Evolutionary conservation across 2,888 invertebrate species (phyloP), one percentile per base, ranked within the genome.

Genomic region (Himalopsyche anomala): DNA sequence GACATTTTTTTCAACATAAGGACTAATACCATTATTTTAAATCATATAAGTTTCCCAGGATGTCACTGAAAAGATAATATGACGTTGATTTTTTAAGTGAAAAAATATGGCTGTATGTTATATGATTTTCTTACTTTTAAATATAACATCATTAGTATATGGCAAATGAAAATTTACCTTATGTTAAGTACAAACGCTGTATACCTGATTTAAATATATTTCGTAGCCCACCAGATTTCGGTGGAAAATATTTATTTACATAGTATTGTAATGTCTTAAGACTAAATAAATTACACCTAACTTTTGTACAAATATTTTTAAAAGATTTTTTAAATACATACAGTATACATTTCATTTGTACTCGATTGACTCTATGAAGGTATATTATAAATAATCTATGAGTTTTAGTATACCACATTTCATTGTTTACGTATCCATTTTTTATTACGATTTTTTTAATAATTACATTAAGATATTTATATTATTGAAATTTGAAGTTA

Each of bases 361-460:
- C 88, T 88, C 86, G 87, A 87, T 88, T 88, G 88, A 88, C 88
- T 87, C 88, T 88, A 88, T 87, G 87, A 84, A 86, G 85, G 85
- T 81, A 62, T 81, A 55, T 81, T 54, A 62, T 74, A 38, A 54
- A 80, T 62, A 82, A 82, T 83, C 42, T 74, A 83, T 19, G 36
- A 36, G 51, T 74, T 82, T 82, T 11, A 38, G 56, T 19, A 56
- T 82, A 42, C 55, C 55, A 82, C 40, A 82, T 19, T 42, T 40
- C 56, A 56, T 56, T 82, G 56, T 82, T 82, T 82, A 55, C 82
- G 56, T 82, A 56, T 81, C 51, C 36, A 45, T 81, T 28, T 28
- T 28, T 81, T 81, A 81, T 51, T 81, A 81, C 38, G 42, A 19
- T 54, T 36, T 81, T 81, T 80, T 62, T 62, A 8, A 62, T 74